Base-by-base conservation (phyloP, 2,888 invertebrate species). In the Tinea semifulvella region DNA sequence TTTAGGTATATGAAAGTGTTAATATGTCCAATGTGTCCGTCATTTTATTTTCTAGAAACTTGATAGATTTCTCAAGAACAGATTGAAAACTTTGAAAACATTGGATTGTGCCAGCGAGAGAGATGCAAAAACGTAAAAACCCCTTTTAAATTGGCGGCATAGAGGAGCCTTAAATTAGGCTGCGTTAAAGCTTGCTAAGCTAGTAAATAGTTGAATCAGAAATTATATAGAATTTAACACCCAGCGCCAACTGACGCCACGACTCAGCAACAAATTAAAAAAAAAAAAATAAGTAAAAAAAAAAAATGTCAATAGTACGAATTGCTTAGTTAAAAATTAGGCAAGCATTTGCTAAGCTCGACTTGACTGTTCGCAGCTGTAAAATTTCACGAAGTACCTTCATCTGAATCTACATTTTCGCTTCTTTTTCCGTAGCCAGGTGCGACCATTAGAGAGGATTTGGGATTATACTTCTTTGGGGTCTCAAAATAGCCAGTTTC, bases 381-480 rank as follows among this genome's bases (percentile, higher is more conserved):
- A n/a, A 7, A 5, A 38, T 16, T 38, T 38, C 22, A 20, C 22
- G 3, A 25, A 22, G 70, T 77, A 79, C 79, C 77, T 75, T 74
- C 73, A 18, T 68, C 68, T 14, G 18, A 18, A 19, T 43, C 52
- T 39, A 68, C 67, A 55, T 59, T 61, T 64, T 58, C 63, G 61
- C 62, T 67, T 50, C 77, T 56, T 63, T 79, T 79, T 49, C 77
- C 79, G 58, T 73, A 76, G 53, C 65, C 67, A 46, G 60, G 50
- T 18, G 73, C 75, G 47, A 68, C 66, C 69, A 72, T 64, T 50
- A 73, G 53, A 25, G 61, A 60, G 50, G 56, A 62, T 56, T 68
- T 72, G 42, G 74, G 73, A 45, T 61, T 65, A 57, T 67, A 77
- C 54, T 56, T 65, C 43, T 20, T 43, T n/a, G 28, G 28, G 11